Evolutionary conservation across 2,113 vertebrate species (phyloP).

Genomic region (Panthera tigris): DNA sequence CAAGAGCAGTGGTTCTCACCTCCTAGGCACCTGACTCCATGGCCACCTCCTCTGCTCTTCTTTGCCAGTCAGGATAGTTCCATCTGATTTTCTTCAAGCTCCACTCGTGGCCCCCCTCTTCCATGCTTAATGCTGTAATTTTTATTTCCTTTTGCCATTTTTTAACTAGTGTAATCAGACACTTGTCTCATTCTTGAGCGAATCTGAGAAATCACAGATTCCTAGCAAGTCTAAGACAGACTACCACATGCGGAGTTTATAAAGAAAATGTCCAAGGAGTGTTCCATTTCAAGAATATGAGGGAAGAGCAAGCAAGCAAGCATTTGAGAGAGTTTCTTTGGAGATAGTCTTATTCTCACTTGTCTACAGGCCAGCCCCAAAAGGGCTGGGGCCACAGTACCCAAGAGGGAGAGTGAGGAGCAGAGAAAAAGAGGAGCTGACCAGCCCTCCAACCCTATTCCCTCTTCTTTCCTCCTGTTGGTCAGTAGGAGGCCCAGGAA

Average conservation of each 20-base stretch:
- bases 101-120: neutral
- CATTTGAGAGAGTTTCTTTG: neutral
- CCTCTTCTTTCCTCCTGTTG: neutral
- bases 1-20: neutral
- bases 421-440: neutral
- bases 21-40: neutral
- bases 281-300: neutral
- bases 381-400: neutral
- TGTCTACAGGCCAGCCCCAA: neutral
- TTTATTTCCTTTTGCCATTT: neutral
- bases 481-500: neutral
- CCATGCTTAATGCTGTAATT: neutral
- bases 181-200: neutral
- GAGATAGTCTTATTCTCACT: neutral
- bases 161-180: neutral
- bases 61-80: neutral
- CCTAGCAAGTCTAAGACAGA: neutral
- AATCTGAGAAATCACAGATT: neutral
- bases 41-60: neutral
- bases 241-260: neutral
- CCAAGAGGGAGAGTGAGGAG: neutral
- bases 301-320: neutral
- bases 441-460: neutral
- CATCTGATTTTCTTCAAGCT: neutral
- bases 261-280: neutral